Percentiles rank a stretch among this genome's conserved stretches.
These are phyloP conservation scores for Antedon bifida DNA, from an alignment of 35 echinoderm and acorn worm species.

Conservation along the genomic window DNA sequence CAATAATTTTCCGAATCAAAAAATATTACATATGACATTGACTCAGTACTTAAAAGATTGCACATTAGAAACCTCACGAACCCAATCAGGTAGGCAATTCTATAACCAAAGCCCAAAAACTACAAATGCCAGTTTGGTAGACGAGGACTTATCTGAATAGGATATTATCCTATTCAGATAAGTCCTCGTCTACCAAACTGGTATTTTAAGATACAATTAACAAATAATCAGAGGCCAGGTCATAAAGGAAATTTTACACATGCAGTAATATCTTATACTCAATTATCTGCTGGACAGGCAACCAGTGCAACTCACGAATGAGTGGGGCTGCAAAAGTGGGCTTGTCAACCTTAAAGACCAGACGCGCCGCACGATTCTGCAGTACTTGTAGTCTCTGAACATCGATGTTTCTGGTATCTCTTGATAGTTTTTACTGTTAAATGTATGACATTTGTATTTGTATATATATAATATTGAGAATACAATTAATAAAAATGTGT, in stretches of 20 bases:
- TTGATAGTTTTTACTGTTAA: too few species aligned
- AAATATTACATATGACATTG: too few species aligned
- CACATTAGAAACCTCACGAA: not conserved
- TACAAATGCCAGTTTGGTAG: too few species aligned
- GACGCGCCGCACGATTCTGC: constrained; percentile 35
- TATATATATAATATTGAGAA: too few species aligned
- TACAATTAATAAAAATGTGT: too few species aligned
- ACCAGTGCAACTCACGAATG: constrained; percentile 34
- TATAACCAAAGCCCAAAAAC: not conserved
- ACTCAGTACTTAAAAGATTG: too few species aligned
- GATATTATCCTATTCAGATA: not conserved
- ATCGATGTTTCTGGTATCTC: too few species aligned
- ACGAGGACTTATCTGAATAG: too few species aligned
- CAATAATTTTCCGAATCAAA: too few species aligned
- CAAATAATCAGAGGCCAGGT: not conserved
- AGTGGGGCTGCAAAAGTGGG: constrained; percentile 11
- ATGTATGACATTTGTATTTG: too few species aligned
- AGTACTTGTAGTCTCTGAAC: constrained; percentile 3
- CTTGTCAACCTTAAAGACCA: constrained; percentile 10
- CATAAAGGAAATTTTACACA: constrained; percentile 24
- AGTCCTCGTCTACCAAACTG: not conserved
- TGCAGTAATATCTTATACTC: constrained; percentile 3
- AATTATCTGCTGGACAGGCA: constrained; percentile 21
- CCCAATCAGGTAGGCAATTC: not conserved
- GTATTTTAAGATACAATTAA: not conserved